A percentile compares a stretch with the other conserved stretches of the same genome.
phyloP scores from a whole-genome alignment of 2,113 vertebrate species.

The Lates calcarifer region DNA sequence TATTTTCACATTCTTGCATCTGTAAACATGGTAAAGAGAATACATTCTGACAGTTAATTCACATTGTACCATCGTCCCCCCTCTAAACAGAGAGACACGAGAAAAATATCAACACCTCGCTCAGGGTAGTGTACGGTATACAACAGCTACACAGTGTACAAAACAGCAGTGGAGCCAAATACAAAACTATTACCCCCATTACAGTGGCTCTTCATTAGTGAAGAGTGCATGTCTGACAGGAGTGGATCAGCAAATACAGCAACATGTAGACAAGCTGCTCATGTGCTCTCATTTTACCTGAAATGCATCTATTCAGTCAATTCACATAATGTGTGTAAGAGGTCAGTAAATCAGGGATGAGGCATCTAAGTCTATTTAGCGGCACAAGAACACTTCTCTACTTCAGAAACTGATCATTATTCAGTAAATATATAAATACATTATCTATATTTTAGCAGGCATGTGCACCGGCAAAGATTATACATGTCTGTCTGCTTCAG shows the following conservation, averaged over 20 bases:
- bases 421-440: conserved; percentile 55
- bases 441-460: conserved; percentile 25
- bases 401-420: conserved; percentile 32
- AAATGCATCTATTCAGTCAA: conserved; percentile 39
- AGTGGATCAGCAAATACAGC: neutral
- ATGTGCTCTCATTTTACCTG: conserved; percentile 35
- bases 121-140: conserved; percentile 46
- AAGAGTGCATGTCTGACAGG: conserved; percentile 7
- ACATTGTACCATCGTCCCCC: conserved; percentile 17
- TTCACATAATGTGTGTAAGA: conserved; percentile 44
- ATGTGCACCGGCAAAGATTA: conserved; percentile 40
- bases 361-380: conserved; percentile 69
- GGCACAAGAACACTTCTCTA: conserved; percentile 66
- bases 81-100: conserved; percentile 35
- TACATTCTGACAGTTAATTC: conserved; percentile 79
- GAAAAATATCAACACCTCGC: conserved; percentile 61
- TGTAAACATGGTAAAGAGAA: conserved; percentile 83
- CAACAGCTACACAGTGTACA: conserved; percentile 70
- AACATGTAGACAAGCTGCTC: conserved; percentile 26
- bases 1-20: conserved; percentile 79
- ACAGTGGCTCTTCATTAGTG: conserved; percentile 5
- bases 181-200: conserved; percentile 66
- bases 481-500: conserved; percentile 38
- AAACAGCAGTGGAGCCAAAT: conserved; percentile 76
- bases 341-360: conserved; percentile 43